Evolutionary conservation across 2,797 vertebrate genomes (phyloP), one percentile per base, ranked within the genome.

Genomic region (Channa striata): DNA sequence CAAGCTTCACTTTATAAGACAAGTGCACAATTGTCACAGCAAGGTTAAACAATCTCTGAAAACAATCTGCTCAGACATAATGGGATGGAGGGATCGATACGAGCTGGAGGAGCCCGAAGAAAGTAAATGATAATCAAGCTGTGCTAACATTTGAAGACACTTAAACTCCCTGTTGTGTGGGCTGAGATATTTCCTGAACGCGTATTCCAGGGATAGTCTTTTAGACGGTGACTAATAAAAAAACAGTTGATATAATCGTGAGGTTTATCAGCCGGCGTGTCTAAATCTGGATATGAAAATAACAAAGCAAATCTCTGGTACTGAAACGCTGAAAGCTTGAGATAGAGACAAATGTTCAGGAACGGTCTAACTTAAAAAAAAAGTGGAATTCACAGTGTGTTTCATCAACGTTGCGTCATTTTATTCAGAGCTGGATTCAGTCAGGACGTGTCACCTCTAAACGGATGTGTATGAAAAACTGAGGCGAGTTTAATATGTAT

Each of bases 11-110:
- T 80, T 58, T 65, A 46, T 77, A 59, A 78, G 40, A 81, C 73
- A 69, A 65, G 70, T 85, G 82, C 87, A 69, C 74, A 81, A 70
- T 47, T 77, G 74, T 80, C 77, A 86, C 68, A 46, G 69, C 71
- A 85, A 81, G 73, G 79, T 86, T 82, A 86, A 83, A 82, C 69
- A 77, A 85, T 73, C 75, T 79, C 61, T 81, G 61, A 88, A 76
- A 84, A 82, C 75, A 87, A 84, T 81, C 58, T 82, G 50, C 80
- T 81, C 68, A 43, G 72, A 82, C 70, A 61, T 88, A 89, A 89
- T 86, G 64, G 84, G 84, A 85, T 70, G 34, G 76, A 72, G 56
- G 56, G 74, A 90, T 90, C 86, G 54, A 89, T 90, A 66, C 36
- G 65, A 80, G 61, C 57, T 78, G 73, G 77, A 84, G 57, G 70